phyloP scores from a whole-genome alignment of 2,797 vertebrate species.

The Myotis myotis region DNA sequence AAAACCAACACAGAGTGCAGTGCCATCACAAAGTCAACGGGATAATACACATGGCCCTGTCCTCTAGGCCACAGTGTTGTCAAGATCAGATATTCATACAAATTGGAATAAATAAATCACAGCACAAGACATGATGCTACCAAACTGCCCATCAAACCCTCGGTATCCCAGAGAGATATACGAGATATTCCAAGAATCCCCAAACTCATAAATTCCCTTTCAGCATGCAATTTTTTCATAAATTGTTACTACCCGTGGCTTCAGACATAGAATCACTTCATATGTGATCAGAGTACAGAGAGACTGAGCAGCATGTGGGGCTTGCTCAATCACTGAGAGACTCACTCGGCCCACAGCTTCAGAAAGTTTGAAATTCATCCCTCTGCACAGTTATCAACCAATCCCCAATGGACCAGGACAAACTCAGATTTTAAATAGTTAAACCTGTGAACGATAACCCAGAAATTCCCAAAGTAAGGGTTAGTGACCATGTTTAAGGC shows the following conservation, averaged over 20 bases:
- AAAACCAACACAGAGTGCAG: not conserved
- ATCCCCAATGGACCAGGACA: not conserved
- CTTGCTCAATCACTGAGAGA: not conserved
- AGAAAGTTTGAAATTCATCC: not conserved
- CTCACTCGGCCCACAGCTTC: not conserved
- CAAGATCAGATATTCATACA: not conserved
- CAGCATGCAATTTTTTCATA: not conserved
- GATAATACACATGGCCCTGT: not conserved
- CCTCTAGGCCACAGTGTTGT: not conserved
- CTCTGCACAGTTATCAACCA: not conserved
- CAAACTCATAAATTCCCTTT: not conserved
- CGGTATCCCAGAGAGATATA: not conserved
- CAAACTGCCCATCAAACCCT: not conserved
- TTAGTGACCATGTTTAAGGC: not conserved
- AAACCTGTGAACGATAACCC: not conserved
- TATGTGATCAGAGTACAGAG: not conserved
- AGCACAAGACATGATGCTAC: not conserved
- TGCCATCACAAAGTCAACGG: not conserved
- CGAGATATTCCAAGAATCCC: not conserved
- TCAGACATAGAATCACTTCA: not conserved
- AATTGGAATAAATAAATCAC: not conserved
- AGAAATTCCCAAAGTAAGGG: not conserved
- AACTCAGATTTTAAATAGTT: conserved; percentile 9
- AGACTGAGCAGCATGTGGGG: not conserved
- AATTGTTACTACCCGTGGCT: not conserved